Conservation (phyloP, 2,888 invertebrate species). For the Trissolcus japonicus region DNA sequence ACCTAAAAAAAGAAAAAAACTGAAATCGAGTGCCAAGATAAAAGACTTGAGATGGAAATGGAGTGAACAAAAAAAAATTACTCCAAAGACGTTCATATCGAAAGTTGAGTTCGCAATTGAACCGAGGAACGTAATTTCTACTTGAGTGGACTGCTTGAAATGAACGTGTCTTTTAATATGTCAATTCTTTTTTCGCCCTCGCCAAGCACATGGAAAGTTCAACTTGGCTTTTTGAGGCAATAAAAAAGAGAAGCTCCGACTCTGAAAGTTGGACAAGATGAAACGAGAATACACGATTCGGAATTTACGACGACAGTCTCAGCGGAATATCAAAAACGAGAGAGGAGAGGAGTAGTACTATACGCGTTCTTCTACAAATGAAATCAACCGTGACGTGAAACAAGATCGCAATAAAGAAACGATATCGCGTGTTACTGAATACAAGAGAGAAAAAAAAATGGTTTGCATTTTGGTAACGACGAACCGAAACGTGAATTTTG, state of each 20-base stretch:
- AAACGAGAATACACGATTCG: slow-evolving; percentile 7
- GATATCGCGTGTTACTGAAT: background rate
- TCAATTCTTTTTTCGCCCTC: background rate
- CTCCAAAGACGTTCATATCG: too few relatives aligned
- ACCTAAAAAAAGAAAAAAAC: too few relatives aligned
- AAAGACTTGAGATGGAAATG: too few relatives aligned
- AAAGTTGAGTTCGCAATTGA: background rate
- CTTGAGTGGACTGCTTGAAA: background rate
- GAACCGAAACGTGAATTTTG: background rate
- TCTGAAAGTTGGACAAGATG: background rate
- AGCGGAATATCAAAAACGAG: slow-evolving; percentile 8
- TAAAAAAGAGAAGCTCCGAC: background rate
- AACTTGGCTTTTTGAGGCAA: background rate
- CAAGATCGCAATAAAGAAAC: slow-evolving; percentile 11
- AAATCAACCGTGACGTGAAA: slow-evolving; percentile 6
- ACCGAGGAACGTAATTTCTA: slow-evolving; percentile 1
- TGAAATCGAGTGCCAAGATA: too few relatives aligned
- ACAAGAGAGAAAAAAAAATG: background rate
- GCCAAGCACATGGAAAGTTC: slow-evolving; percentile 1
- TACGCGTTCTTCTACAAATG: background rate
- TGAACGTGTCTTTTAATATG: slow-evolving; percentile 1
- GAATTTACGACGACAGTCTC: slow-evolving; percentile 11
- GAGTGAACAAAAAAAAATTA: too few relatives aligned
- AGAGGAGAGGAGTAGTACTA: background rate
- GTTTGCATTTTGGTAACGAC: background rate